A percentile compares a stretch with the other conserved stretches of the same genome.
phyloP scores from a whole-genome alignment of 1,140 invertebrate species.

The Cherax destructor region DNA sequence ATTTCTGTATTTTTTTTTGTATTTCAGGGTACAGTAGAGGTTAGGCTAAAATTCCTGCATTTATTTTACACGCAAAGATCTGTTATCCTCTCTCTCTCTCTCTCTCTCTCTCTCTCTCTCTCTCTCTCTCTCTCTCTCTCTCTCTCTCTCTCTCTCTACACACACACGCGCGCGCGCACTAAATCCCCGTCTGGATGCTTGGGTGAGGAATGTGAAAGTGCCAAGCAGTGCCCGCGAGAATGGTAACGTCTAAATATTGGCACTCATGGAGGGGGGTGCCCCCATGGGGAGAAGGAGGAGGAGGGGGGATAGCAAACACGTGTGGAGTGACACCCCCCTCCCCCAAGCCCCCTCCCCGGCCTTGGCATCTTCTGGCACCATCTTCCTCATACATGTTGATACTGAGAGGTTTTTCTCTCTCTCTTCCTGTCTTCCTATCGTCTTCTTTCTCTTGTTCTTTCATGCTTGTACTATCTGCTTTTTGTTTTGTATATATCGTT shows the following conservation, averaged over 20 bases:
- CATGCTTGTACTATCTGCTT: too few relatives aligned
- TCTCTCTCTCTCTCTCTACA: too few relatives aligned
- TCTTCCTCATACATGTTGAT: constrained; percentile 18
- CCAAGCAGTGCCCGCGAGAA: not conserved
- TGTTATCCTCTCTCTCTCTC: not conserved
- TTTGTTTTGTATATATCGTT: too few relatives aligned
- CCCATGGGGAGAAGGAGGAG: too few relatives aligned
- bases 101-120: not conserved
- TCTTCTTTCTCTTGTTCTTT: not conserved
- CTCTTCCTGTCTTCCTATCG: not conserved
- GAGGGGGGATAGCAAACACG: constrained; percentile 31
- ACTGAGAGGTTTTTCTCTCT: not conserved
- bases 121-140: too few relatives aligned
- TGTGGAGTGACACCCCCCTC: constrained; percentile 28
- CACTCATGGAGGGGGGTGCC: constrained; percentile 21
- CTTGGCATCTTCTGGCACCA: too few relatives aligned
- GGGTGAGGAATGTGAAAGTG: not conserved
- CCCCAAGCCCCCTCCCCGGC: not conserved
- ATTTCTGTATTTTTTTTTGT: too few relatives aligned
- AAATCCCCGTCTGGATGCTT: not conserved
- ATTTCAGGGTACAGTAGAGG: too few relatives aligned
- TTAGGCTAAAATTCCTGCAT: too few relatives aligned
- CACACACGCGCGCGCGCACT: too few relatives aligned
- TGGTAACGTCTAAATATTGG: constrained; percentile 43
- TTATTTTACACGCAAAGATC: too few relatives aligned